These are phyloP conservation scores for Drosophila kanekoi DNA, from an alignment of 2,888 invertebrate genomes.

Conservation along the genomic window DNA sequence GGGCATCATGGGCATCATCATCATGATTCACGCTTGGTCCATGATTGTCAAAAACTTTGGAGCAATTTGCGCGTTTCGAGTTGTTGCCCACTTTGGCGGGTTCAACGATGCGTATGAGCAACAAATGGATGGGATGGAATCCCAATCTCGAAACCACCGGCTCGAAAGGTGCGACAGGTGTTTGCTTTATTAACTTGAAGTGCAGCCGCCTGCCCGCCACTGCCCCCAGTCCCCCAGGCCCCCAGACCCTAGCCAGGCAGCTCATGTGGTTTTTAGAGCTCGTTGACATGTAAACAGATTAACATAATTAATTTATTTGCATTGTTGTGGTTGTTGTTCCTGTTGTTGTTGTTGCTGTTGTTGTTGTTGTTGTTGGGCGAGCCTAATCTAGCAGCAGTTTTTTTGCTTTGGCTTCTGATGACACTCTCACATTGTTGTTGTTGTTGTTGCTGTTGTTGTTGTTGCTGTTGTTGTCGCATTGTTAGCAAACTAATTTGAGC, in stretches of 20 bases:
- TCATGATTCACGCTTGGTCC: conserved; percentile 5
- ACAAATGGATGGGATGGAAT: conserved; percentile 31
- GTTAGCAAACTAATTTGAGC: conserved; percentile 63
- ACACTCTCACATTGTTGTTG: conserved; percentile 20
- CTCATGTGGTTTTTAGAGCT: conserved; percentile 37
- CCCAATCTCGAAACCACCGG: neutral
- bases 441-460: too few species aligned
- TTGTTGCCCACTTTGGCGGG: conserved; percentile 37
- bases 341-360: neutral
- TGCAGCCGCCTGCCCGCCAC: neutral
- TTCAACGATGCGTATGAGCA: conserved; percentile 61
- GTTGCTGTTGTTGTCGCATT: conserved; percentile 28
- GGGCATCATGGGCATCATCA: conserved; percentile 11
- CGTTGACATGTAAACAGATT: conserved; percentile 77
- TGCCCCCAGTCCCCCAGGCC: too few species aligned
- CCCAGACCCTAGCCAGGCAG: neutral
- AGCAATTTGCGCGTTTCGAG: conserved; percentile 51
- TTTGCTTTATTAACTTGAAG: conserved; percentile 68
- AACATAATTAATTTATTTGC: conserved; percentile 80
- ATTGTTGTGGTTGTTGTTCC: conserved; percentile 32
- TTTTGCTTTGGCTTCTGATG: conserved; percentile 26
- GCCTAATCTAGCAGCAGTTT: conserved; percentile 44
- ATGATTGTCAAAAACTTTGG: conserved; percentile 52
- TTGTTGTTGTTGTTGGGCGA: conserved; percentile 19
- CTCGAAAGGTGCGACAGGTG: conserved; percentile 63